Conservation (phyloP, 1,140 invertebrate species). For the Microplitis demolitor region DNA sequence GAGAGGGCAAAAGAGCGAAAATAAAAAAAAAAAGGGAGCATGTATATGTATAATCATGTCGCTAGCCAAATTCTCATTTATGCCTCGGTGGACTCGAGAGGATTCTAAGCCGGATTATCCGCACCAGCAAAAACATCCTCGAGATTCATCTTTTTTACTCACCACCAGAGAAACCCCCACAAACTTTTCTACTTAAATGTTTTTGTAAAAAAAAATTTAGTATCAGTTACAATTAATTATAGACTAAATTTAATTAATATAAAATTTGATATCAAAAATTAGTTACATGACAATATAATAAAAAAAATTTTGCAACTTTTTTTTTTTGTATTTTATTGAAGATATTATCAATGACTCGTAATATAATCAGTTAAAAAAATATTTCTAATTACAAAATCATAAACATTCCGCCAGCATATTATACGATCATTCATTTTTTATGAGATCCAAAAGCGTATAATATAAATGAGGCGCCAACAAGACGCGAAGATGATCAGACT, state of each 20-base stretch:
- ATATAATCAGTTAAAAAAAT: background rate
- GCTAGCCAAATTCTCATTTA: constrained; percentile 26
- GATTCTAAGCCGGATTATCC: constrained; percentile 61
- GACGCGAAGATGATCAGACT: constrained; percentile 23
- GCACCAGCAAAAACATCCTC: constrained; percentile 50
- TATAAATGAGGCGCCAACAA: constrained; percentile 25
- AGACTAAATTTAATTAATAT: no score
- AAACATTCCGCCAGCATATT: constrained; percentile 16
- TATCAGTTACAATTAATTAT: no score
- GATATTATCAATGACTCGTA: no score
- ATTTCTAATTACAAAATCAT: constrained; percentile 26
- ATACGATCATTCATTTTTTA: constrained; percentile 26
- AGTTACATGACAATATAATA: no score
- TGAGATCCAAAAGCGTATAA: constrained; percentile 19
- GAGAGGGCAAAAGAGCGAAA: constrained; percentile 16
- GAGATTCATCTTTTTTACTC: background rate
- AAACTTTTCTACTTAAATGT: no score
- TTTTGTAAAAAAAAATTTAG: no score
- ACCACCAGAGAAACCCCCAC: background rate
- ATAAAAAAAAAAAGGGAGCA: constrained; percentile 14
- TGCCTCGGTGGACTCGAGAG: constrained; percentile 37
- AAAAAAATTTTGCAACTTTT: no score
- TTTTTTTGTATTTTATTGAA: no score
- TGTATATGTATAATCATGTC: constrained; percentile 27
- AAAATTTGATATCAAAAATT: no score